Percentiles rank a stretch among this genome's conserved stretches.
Conservation (phyloP, 2,797 vertebrate genomes). For the Allobates femoralis region DNA sequence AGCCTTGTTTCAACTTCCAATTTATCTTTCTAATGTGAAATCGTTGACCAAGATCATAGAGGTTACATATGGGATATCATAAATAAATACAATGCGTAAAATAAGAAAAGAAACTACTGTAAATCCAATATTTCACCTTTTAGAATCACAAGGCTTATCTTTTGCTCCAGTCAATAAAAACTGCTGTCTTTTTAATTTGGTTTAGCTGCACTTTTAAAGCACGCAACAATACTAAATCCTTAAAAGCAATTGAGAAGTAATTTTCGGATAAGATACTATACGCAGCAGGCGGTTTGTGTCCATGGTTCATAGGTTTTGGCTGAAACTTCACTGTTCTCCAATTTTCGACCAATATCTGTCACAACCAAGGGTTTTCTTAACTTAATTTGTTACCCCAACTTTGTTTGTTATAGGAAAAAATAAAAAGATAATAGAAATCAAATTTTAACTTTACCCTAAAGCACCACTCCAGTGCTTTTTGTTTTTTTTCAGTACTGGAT, state of each 20-base stretch:
- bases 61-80: background rate
- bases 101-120: background rate
- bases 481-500: too few species aligned
- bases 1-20: background rate
- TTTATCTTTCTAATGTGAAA: background rate
- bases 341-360: slow-evolving; percentile 22
- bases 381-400: background rate
- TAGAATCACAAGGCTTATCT: background rate
- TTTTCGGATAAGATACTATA: slow-evolving; percentile 46
- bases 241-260: slow-evolving; percentile 49
- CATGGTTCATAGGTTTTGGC: slow-evolving; percentile 19
- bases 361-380: slow-evolving; percentile 15
- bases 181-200: slow-evolving; percentile 12
- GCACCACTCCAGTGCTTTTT: too few species aligned
- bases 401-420: background rate
- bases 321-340: slow-evolving; percentile 6
- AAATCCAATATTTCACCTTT: background rate
- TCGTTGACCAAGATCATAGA: background rate
- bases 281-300: slow-evolving; percentile 30
- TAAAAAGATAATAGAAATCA: background rate
- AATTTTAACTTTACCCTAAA: background rate
- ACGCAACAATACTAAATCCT: slow-evolving; percentile 36
- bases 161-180: slow-evolving; percentile 1
- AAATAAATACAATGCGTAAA: background rate
- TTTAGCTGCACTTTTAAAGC: slow-evolving; percentile 36